A percentile compares a stretch with the other conserved stretches of the same genome.
These are phyloP conservation scores for Montipora capricornis DNA, from an alignment of 64 coral and sea anemone genomes.

Conservation along the genomic window DNA sequence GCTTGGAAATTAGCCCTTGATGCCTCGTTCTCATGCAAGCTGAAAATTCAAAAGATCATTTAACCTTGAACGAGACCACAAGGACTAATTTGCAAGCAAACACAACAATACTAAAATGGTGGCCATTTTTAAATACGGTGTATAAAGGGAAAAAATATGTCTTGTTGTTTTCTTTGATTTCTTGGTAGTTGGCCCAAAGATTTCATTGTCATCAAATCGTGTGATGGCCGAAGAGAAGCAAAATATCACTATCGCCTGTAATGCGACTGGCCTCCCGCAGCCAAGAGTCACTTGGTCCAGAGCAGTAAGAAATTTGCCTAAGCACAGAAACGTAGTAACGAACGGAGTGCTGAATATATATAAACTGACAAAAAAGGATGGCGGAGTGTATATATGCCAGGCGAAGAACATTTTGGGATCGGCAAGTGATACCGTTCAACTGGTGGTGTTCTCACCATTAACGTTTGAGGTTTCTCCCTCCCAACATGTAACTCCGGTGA, in stretches of 20 bases:
- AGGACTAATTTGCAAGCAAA: no score
- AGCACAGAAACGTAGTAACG: background rate
- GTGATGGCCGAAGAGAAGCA: constrained; percentile 4
- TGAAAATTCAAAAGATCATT: no score
- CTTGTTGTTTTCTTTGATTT: background rate
- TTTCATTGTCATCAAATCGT: background rate
- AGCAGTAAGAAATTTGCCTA: background rate
- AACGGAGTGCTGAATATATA: background rate
- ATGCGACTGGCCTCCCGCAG: constrained; percentile 38
- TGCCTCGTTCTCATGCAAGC: no score
- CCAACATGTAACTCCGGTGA: background rate
- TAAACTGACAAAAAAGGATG: background rate
- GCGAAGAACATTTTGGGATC: constrained; percentile 6
- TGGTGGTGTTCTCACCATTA: background rate
- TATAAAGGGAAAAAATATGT: no score
- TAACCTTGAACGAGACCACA: no score
- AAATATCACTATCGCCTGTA: constrained; percentile 21
- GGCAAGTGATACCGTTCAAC: background rate
- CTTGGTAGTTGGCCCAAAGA: constrained; percentile 9
- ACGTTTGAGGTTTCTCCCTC: background rate
- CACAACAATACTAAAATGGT: no score
- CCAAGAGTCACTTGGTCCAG: constrained; percentile 49
- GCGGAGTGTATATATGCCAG: background rate
- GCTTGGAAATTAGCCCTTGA: background rate
- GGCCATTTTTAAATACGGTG: no score